Evolutionary conservation across 2,797 vertebrate genomes (phyloP), one percentile per base, ranked within the genome.

Genomic region (Pantherophis vulpinus): DNA sequence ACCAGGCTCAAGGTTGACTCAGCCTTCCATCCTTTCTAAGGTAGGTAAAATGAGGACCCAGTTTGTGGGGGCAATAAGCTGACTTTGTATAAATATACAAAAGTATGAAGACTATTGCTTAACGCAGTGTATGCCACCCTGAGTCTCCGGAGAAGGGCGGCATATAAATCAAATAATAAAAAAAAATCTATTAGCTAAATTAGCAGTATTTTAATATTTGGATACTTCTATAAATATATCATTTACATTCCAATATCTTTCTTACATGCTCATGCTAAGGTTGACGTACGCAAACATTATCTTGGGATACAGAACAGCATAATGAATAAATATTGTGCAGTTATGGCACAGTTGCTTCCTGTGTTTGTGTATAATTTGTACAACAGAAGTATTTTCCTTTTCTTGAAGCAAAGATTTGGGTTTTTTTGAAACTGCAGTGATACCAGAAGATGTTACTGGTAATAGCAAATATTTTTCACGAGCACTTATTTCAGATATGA

Each of bases 361-460:
- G 88, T 93, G 59, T 51, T 70, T 58, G 54, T 27, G 4, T 37
- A 56, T 86, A 91, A 37, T 83, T 42, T 56, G 56, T 93, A 63
- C 32, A 91, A 93, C 51, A 63, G 29, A 88, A 37, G 9, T 88
- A 83, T 91, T 20, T 60, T 88, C 6, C 14, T 88, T 42, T 27
- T 47, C 58, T 91, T 88, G 12, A 66, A 63, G 25, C 74, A 70
- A 79, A 56, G 14, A 16, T 54, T 88, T 59, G 25, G 18, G 12
- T 14, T 1, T 14, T 88, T 74, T 88, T 25, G 4, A 91, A 93
- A 61, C 91, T 10, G 47, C 87, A 94, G 58, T 6, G 32, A 91
- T 47, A 89, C 87, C 58, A 91, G 93, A 94, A 93, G 1, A 42
- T 61, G 93, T 93, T 91, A 92, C 32, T 92, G 92, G 47, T 51